Base-by-base conservation (phyloP, 2,888 invertebrate genomes). In the Dicyrtomina minuta region DNA sequence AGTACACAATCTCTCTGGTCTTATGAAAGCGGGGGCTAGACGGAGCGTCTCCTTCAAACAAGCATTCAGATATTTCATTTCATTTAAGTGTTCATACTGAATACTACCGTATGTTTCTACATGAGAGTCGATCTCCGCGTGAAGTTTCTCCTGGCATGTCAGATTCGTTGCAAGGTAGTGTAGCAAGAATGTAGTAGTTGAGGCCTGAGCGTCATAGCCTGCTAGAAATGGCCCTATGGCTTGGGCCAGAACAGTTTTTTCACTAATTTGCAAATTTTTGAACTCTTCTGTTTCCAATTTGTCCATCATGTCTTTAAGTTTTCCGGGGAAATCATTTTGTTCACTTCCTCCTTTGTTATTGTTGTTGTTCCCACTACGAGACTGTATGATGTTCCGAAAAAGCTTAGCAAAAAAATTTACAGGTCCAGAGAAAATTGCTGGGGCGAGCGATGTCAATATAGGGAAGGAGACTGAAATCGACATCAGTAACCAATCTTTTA, bases 141-240 rank as follows among this genome's bases (percentile, higher is more conserved):
- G 51, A 2, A 68, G 8, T 41, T 33, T 8, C 41, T 49, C 6
- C 39, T 60, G 60, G 24, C 60, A 46, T 39, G 60, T 39, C 22
- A 33, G 39, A 53, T 56, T 58, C 20, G 20, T 56, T 55, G 61
- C 75, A 17, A 76, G 56, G 53, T 73, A 56, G 41, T 73, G 70
- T 1, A 70, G 43, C 2, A 77, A 39, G 67, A 72, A 70, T 24
- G 73, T 73, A 10, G 73, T 65, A 1, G 68, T 72, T 4, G 75
- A 72, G 24, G 69, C 67, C 1, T 74, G 70, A 13, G 72, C 73
- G 39, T 77, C 77, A 68, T 74, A 77, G 10, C 77, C 77, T 26
- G 74, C 77, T 5, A 76, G 65, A 68, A 77, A 74, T n/a, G 74
- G 65, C 51, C 74, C 74, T 12, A 75, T 55, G 0, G 75, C 75